A percentile compares a stretch with the other conserved stretches of the same genome.
These are phyloP conservation scores for Porites lobata DNA, from an alignment of 92 coral and sea anemone genomes.

Conservation along the genomic window DNA sequence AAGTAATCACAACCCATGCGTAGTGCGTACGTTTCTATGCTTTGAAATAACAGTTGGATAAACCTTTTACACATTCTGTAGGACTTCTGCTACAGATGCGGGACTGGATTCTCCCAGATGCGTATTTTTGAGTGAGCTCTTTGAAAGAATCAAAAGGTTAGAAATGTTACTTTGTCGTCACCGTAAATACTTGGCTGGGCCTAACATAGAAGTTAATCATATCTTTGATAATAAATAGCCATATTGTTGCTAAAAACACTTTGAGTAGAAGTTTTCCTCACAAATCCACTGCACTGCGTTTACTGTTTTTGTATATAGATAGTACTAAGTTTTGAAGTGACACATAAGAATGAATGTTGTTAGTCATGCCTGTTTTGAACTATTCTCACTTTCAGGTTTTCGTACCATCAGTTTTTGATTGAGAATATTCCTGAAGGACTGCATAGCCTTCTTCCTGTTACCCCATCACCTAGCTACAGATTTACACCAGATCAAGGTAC, in stretches of 20 bases:
- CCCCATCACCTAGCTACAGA: conserved; percentile 80
- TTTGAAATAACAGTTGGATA: neutral
- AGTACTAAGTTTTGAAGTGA: neutral
- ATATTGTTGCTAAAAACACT: too few relatives aligned
- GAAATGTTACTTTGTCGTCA: neutral
- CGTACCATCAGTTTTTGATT: conserved; percentile 86
- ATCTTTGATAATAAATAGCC: too few relatives aligned
- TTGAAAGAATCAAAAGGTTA: conserved; percentile 87
- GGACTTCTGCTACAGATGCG: conserved; percentile 29
- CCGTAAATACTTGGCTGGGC: neutral
- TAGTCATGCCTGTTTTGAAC: neutral
- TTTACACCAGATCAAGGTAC: conserved; percentile 66
- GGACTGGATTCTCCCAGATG: conserved; percentile 75
- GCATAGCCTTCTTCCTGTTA: conserved; percentile 77
- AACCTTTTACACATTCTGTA: conserved; percentile 3
- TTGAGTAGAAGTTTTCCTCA: too few relatives aligned
- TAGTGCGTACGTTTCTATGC: neutral
- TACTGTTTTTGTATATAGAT: too few relatives aligned
- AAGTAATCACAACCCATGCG: too few relatives aligned
- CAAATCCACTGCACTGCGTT: too few relatives aligned
- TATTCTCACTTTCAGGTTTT: conserved; percentile 56
- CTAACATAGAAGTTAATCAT: too few relatives aligned
- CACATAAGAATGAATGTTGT: neutral
- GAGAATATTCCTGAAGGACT: conserved; percentile 85
- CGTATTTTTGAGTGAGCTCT: conserved; percentile 81